phyloP scores from a whole-genome alignment of 2,113 vertebrate species.

The Gymnobelideus leadbeateri region DNA sequence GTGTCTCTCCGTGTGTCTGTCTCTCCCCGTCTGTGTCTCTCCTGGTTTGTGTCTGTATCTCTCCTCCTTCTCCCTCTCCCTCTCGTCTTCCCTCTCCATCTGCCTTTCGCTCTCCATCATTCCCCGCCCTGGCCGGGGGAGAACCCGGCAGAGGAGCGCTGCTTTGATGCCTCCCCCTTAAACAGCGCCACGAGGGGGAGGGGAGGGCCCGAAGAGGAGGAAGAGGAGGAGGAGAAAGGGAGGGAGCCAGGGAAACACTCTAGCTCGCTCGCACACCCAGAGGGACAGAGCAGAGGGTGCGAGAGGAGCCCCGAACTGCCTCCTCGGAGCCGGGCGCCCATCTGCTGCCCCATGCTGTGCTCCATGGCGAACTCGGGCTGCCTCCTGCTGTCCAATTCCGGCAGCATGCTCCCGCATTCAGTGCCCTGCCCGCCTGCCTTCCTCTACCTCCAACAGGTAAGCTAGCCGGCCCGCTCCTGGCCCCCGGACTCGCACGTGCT shows the following conservation, averaged over 20 bases:
- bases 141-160: constrained; percentile 75
- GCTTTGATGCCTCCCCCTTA: constrained; percentile 79
- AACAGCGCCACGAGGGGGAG: constrained; percentile 83
- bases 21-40: neutral
- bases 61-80: constrained; percentile 47
- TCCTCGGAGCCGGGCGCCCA: constrained; percentile 84
- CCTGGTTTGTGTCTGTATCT: neutral
- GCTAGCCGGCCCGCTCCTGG: constrained; percentile 78
- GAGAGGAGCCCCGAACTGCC: constrained; percentile 65
- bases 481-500: constrained; percentile 83
- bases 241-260: constrained; percentile 73
- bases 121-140: constrained; percentile 68
- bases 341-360: constrained; percentile 94
- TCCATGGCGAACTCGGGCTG: constrained; percentile 98
- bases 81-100: constrained; percentile 59
- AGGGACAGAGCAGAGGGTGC: constrained; percentile 70
- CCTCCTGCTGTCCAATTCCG: constrained; percentile 94
- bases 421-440: constrained; percentile 94
- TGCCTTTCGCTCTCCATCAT: constrained; percentile 70
- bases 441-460: constrained; percentile 99
- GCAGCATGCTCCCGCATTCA: constrained; percentile 93
- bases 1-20: neutral
- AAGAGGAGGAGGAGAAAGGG: constrained; percentile 77
- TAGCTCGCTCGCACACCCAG: constrained; percentile 71
- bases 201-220: constrained; percentile 82